Evolutionary conservation across 2,888 invertebrate genomes (phyloP), one percentile per base, ranked within the genome.

Genomic region (Metacarcinus magister): DNA sequence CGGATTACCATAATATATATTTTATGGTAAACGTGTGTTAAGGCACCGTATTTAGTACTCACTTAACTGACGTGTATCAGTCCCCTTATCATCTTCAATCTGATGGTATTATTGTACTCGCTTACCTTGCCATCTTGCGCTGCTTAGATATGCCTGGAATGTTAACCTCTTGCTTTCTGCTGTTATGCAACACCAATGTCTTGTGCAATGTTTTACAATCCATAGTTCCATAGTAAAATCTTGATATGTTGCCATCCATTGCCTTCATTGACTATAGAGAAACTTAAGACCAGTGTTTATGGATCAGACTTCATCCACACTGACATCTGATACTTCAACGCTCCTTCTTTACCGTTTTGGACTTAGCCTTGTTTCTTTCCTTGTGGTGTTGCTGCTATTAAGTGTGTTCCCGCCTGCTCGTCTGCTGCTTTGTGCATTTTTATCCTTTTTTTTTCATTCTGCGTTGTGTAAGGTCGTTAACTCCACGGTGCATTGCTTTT

Each of bases 61-160:
- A 32, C 10, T 82, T 23, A 19, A 16, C 82, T 2, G 82, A 32
- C 13, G 32, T 28, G 82, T 23, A 28, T 82, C 32, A 32, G 32
- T 82, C 10, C 28, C 82, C 32, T 82, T 28, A 82, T 82, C 28
- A 82, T 82, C 82, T 82, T 82, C 32, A 13, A 82, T 82, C 82
- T 82, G 82, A 28, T 8, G 82, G 82, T 28, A 67, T 67, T 67
- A 67, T 16, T 67, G 67, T n/a, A 82, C 82, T 32, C 32, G 82
- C 82, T 82, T 82, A 82, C 82, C 82, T 32, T 28, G 32, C 82
- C 82, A 82, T 82, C 82, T 82, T 82, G 32, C 32, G 82, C 82
- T 82, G 82, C 82, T 13, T 82, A 82, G 32, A 82, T 67, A 82
- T 32, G 82, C 32, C 82, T 82, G 82, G 82, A 82, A 82, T 82